Conservation (phyloP, 2,113 vertebrate species). For the Saccopteryx leptura region DNA sequence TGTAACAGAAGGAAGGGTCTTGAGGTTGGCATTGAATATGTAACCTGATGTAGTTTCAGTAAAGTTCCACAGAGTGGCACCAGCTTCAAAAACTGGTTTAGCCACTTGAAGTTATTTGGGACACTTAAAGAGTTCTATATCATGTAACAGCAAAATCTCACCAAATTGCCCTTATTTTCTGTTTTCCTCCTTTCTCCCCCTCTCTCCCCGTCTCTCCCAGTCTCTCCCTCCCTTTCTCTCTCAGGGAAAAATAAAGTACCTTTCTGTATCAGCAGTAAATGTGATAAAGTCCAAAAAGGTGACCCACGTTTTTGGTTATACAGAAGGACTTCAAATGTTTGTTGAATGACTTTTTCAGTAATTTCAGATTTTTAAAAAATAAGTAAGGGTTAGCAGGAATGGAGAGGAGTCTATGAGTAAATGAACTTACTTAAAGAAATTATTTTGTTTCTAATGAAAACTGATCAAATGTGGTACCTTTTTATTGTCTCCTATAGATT, state of each 20-base stretch:
- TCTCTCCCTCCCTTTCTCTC: no score
- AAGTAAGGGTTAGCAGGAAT: not conserved
- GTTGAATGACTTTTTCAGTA: not conserved
- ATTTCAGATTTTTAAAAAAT: not conserved
- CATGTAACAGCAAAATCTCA: not conserved
- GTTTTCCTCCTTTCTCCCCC: not conserved
- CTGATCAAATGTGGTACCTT: not conserved
- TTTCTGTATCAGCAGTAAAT: not conserved
- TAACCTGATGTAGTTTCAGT: conserved; percentile 39
- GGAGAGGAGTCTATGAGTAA: not conserved
- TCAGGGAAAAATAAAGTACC: not conserved
- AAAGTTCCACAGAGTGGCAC: conserved; percentile 69
- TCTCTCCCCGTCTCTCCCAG: no score
- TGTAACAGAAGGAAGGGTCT: not conserved
- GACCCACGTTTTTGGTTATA: not conserved
- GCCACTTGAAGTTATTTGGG: not conserved
- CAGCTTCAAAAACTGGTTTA: not conserved
- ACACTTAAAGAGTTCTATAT: not conserved
- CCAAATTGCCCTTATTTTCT: not conserved
- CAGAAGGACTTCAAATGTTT: not conserved
- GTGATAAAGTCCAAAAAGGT: not conserved
- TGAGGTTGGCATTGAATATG: not conserved
- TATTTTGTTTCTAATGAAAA: conserved; percentile 49
- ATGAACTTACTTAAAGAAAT: conserved; percentile 33
- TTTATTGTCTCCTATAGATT: conserved; percentile 90